Conservation (phyloP, 2,888 invertebrate species). For the Stomorhina lunata region DNA sequence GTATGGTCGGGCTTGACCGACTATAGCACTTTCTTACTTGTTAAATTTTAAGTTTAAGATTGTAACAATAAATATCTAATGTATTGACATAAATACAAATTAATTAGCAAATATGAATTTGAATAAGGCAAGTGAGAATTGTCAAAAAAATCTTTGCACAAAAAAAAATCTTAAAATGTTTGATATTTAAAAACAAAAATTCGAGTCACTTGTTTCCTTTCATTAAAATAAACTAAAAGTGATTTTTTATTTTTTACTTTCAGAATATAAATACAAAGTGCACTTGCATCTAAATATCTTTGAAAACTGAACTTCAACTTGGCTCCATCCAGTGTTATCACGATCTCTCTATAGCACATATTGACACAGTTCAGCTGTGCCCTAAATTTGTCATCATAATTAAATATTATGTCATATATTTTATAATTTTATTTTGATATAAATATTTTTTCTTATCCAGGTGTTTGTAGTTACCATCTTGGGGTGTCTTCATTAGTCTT, state of each 20-base stretch:
- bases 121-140: neutral
- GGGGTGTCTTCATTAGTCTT: constrained; percentile 25
- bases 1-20: no score
- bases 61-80: constrained; percentile 13
- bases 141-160: no score
- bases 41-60: no score
- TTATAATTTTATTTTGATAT: neutral
- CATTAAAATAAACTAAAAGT: no score
- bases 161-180: no score
- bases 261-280: no score
- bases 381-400: constrained; percentile 40
- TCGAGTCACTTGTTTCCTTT: no score
- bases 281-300: no score
- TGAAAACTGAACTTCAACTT: no score
- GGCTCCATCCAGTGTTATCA: neutral
- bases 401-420: constrained; percentile 42
- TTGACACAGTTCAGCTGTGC: constrained; percentile 20
- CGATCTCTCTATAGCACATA: neutral
- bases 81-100: constrained; percentile 24
- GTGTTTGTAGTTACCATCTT: constrained; percentile 12
- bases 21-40: no score
- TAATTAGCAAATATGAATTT: constrained; percentile 19
- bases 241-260: no score
- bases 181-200: neutral
- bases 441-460: constrained; percentile 37